phyloP scores from a whole-genome alignment of 2,888 invertebrate genomes.

The Leptinotarsa tumamoca region DNA sequence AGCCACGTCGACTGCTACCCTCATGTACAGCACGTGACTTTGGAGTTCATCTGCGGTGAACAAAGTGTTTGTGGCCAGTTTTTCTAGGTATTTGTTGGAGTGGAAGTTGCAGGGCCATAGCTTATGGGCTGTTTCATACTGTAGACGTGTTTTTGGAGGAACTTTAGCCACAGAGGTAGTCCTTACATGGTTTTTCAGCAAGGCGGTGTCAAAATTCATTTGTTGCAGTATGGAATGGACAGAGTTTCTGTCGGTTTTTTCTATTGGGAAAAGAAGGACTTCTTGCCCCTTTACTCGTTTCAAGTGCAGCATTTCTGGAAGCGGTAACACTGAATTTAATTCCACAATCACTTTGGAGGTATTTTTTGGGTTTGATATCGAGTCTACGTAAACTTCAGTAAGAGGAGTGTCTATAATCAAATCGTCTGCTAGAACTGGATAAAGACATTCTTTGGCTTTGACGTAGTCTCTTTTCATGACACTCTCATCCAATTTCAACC shows the following conservation, averaged over 20 bases:
- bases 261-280: conserved; percentile 69
- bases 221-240: conserved; percentile 61
- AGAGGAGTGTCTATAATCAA: conserved; percentile 57
- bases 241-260: conserved; percentile 53
- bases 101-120: conserved; percentile 90
- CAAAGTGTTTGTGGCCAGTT: conserved; percentile 72
- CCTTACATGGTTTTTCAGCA: conserved; percentile 69
- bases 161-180: conserved; percentile 71
- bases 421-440: conserved; percentile 54
- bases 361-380: conserved; percentile 72
- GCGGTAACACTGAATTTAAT: conserved; percentile 71
- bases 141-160: conserved; percentile 76
- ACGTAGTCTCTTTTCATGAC: background rate
- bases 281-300: conserved; percentile 77
- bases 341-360: conserved; percentile 74
- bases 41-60: conserved; percentile 71
- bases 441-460: conserved; percentile 30
- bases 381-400: conserved; percentile 72
- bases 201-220: conserved; percentile 68
- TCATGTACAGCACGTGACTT: conserved; percentile 73
- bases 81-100: conserved; percentile 80
- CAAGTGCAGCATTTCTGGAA: conserved; percentile 76
- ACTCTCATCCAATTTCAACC: conserved; percentile 52
- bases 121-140: conserved; percentile 72
- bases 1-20: conserved; percentile 70